Evolutionary conservation across 2,113 vertebrate genomes (phyloP), one percentile per base, ranked within the genome.

Genomic region (Platichthys stellatus): DNA sequence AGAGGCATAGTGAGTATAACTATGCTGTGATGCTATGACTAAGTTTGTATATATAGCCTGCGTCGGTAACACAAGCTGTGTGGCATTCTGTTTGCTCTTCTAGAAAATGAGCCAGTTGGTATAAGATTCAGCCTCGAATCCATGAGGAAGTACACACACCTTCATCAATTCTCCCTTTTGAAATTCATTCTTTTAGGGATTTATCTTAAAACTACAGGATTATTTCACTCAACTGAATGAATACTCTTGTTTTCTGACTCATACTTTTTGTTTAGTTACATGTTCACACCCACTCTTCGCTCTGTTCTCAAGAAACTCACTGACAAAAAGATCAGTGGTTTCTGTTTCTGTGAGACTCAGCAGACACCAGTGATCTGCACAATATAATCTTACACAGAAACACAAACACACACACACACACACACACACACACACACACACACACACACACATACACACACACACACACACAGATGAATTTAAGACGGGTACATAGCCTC

Each of bases 21-120:
- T 73, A 28, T 62, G 60, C 57, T 63, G 15, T 73, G 80, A 84
- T 72, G 73, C 64, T 40, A 5, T 79, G 54, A 75, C 28, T 72
- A 65, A 61, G 56, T 69, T 72, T 35, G 74, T 89, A 83, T 83
- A 86, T 82, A 63, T 84, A 86, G 77, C 83, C 53, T 43, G 21
- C 7, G 20, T 45, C n/a, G 8, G 84, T 67, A 86, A 85, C 72
- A 43, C 2, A 5, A 87, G 49, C 68, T 74, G 59, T 51, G 40
- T 75, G 70, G 15, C 31, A 71, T 74, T 85, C 38, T 82, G 63
- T 78, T 67, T 73, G 31, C 75, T 84, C 69, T 57, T 78, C 15
- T 26, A 63, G 23, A 60, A 78, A 78, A 69, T 60, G 35, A 54
- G 35, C 56, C 38, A 71, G 57, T 75, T 21, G 28, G 23, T 76